A percentile compares a stretch with the other conserved stretches of the same genome.
phyloP scores from a whole-genome alignment of 2,797 vertebrate species.

The Kryptolebias ocellatus region DNA sequence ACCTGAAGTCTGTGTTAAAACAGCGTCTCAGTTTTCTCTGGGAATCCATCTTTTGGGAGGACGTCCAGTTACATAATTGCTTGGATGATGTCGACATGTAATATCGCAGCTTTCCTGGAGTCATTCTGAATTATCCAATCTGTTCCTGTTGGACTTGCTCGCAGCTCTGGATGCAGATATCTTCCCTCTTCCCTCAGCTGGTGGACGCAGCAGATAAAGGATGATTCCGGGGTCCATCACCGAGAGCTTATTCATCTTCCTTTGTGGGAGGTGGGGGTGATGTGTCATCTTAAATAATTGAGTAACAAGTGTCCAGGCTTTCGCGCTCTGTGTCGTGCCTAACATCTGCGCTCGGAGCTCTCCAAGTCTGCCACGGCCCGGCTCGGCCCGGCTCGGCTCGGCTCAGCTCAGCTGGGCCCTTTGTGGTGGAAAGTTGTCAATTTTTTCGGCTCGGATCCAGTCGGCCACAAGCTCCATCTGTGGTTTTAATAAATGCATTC shows the following conservation, averaged over 20 bases:
- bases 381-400: conserved; percentile 46
- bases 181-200: conserved; percentile 60
- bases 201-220: conserved; percentile 78
- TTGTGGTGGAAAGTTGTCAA: conserved; percentile 53
- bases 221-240: conserved; percentile 77
- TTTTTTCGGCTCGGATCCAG: conserved; percentile 25
- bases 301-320: conserved; percentile 82
- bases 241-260: conserved; percentile 81
- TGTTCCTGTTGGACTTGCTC: conserved; percentile 24
- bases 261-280: conserved; percentile 65
- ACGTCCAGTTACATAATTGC: conserved; percentile 7
- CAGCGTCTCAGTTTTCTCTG: too few relatives aligned
- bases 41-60: conserved; percentile 21
- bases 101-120: conserved; percentile 4
- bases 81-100: conserved; percentile 13
- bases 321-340: conserved; percentile 61
- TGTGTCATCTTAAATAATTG: conserved; percentile 85
- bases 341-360: conserved; percentile 72
- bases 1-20: too few relatives aligned
- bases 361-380: conserved; percentile 50
- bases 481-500: conserved; percentile 31
- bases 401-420: conserved; percentile 59
- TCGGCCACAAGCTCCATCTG: conserved; percentile 52
- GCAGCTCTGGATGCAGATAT: conserved; percentile 21
- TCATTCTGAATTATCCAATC: conserved; percentile 32